Evolutionary conservation across 2,888 invertebrate genomes (phyloP), one percentile per base, ranked within the genome.

Genomic region (Protophormia terraenovae): DNA sequence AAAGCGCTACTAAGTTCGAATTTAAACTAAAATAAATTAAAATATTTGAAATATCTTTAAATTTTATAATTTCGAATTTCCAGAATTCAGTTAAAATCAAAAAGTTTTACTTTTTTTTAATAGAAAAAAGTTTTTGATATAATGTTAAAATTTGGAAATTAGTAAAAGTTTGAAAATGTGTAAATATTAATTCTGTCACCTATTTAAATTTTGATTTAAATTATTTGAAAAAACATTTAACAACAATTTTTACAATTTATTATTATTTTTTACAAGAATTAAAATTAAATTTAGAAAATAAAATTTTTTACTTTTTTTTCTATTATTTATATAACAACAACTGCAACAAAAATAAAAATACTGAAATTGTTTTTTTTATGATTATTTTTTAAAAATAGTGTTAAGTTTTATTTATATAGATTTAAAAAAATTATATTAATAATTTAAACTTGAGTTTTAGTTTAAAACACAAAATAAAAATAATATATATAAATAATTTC

Each of bases 391-490:
- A 71, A 62, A 60, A 12, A 41, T 82, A 85, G 35, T 32, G 1
- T 35, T 86, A 86, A 84, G 66, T 67, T 78, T 79, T 76, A 81
- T 76, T 83, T 81, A 84, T 77, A 86, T 47, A 73, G 38, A 50
- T 35, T 32, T 66, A 64, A 58, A 45, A 24, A 6, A 72, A 60
- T 58, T 73, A 58, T 55, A 72, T 64, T 64, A 71, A 64, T 67
- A 35, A 77, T 29, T 62, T 67, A 55, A 60, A n/a, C 22, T 50
- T 73, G 83, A 72, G 72, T 47, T 76, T 83, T 62, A 80, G 58
- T 35, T 75, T 71, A 32, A 64, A 66, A 80, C 27, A 73, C 55
- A 50, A 83, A 67, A 29, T 73, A 76, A 64, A 82, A 75, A 76
- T 50, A 69, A 60, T 58, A 58, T 58, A 66, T 77, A 53, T 71